phyloP scores from a whole-genome alignment of 2,888 invertebrate genomes.

The Agonum fuliginosum region DNA sequence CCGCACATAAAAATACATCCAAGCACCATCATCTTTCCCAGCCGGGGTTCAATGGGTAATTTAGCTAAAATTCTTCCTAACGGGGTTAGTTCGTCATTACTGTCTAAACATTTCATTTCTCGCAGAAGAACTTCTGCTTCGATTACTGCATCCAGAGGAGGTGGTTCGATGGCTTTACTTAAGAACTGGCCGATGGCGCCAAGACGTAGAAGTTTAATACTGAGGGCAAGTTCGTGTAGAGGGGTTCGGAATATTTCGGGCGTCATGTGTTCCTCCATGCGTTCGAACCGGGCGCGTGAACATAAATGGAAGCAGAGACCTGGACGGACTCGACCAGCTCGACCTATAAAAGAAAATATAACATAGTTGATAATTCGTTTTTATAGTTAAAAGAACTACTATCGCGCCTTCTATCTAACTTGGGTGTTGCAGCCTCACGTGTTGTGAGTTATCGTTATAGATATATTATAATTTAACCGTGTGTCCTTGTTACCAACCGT shows the following conservation, averaged over 20 bases:
- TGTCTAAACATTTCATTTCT: constrained; percentile 95
- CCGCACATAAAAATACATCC: constrained; percentile 94
- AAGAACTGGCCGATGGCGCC: constrained; percentile 96
- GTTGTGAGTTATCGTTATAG: no score
- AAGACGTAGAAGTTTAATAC: constrained; percentile 91
- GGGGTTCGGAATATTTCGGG: constrained; percentile 99
- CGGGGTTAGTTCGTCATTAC: constrained; percentile 91
- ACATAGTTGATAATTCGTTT: no score
- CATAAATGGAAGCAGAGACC: constrained; percentile 97
- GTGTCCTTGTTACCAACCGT: no score
- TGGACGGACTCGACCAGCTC: constrained; percentile 95
- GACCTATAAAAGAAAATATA: constrained; percentile 65
- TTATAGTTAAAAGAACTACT: no score
- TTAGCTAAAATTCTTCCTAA: constrained; percentile 95
- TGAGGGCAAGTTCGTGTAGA: constrained; percentile 93
- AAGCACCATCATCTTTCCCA: constrained; percentile 98
- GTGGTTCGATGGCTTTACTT: constrained; percentile 96
- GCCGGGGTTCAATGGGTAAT: constrained; percentile 94
- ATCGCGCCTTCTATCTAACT: no score
- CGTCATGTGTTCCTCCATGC: constrained; percentile 91
- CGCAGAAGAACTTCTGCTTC: constrained; percentile 89
- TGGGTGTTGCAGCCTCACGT: no score
- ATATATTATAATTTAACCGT: no score
- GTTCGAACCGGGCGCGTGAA: constrained; percentile 82
- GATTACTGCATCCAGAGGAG: constrained; percentile 97